Evolutionary conservation across 2,113 vertebrate species (phyloP).

Genomic region (Illadopsis cleaveri): DNA sequence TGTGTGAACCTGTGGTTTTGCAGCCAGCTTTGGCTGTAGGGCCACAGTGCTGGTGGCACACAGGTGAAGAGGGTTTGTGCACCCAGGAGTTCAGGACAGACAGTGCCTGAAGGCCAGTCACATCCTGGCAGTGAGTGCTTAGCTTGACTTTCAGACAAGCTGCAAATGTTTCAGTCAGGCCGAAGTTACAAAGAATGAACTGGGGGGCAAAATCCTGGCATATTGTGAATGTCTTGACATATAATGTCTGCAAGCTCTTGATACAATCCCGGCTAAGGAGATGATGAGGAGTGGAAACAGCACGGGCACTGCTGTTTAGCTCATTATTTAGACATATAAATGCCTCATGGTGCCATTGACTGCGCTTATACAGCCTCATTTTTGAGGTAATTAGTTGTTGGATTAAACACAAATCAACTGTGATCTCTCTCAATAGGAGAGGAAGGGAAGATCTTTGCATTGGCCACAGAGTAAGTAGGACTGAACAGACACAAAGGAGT

Average conservation of each 20-base stretch:
- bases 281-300: neutral
- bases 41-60: fast-evolving
- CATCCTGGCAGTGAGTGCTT: neutral
- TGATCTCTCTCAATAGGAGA: neutral
- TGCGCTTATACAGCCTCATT: neutral
- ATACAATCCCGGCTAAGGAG: neutral
- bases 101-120: neutral
- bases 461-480: neutral
- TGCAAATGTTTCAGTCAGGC: neutral
- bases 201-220: neutral
- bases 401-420: neutral
- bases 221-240: neutral
- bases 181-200: neutral
- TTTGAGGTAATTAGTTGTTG: neutral
- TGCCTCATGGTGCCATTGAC: neutral
- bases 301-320: neutral
- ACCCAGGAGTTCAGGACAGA: neutral
- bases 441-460: neutral
- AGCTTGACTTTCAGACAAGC: neutral
- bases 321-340: neutral
- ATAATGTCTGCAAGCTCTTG: neutral
- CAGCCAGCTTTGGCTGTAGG: neutral
- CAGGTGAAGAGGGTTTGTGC: neutral
- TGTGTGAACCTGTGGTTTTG: neutral
- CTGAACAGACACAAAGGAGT: neutral